Percentiles rank a stretch among this genome's conserved stretches.
These are phyloP conservation scores for Chironomus tentans DNA, from an alignment of 2,888 invertebrate genomes.

Conservation along the genomic window DNA sequence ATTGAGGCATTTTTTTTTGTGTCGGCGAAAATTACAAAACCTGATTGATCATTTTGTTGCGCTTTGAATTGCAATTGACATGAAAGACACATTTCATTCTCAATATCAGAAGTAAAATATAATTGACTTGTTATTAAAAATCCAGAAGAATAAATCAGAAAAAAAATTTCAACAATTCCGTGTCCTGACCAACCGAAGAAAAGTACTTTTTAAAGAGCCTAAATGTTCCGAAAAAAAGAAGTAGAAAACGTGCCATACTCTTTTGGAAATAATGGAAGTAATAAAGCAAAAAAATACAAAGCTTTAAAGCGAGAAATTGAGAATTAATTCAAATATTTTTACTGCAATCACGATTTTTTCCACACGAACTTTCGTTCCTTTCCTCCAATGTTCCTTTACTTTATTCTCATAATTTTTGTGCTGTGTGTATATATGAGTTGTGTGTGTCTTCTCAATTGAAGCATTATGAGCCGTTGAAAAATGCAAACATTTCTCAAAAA, in stretches of 20 bases:
- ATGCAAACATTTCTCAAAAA: not conserved
- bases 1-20: no score
- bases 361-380: not conserved
- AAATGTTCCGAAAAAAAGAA: not conserved
- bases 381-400: not conserved
- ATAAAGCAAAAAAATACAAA: not conserved
- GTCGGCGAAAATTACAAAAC: no score
- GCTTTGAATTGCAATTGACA: no score
- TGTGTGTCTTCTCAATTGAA: not conserved
- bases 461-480: not conserved
- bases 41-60: no score
- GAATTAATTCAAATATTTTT: conserved; percentile 18
- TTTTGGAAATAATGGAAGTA: not conserved
- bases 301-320: conserved; percentile 17
- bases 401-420: not conserved
- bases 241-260: not conserved
- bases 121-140: no score
- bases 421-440: not conserved
- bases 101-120: no score
- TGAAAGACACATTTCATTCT: no score
- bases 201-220: no score
- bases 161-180: no score
- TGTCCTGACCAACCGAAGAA: no score
- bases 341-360: conserved; percentile 20
- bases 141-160: no score